A percentile compares a stretch with the other conserved stretches of the same genome.
phyloP scores from a whole-genome alignment of 2,797 vertebrate genomes.

The Neopelma chrysocephalum region DNA sequence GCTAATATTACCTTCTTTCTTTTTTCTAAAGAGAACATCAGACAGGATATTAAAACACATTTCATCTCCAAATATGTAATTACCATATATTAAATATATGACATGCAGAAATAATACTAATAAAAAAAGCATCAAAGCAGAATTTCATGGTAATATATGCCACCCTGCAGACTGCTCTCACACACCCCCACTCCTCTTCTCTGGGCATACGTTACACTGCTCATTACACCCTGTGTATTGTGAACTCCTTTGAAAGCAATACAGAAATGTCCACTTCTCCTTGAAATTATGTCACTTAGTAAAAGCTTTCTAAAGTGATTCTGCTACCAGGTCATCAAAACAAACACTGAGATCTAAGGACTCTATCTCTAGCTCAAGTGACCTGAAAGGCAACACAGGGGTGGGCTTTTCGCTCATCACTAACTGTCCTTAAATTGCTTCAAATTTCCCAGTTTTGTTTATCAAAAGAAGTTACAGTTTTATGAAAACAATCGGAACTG shows the following conservation, averaged over 20 bases:
- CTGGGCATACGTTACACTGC: rapidly evolving
- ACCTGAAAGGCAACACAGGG: background rate
- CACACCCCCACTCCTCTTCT: background rate
- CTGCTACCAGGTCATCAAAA: background rate
- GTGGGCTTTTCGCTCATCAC: background rate
- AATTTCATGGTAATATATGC: background rate
- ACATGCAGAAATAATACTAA: background rate
- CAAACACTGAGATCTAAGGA: background rate
- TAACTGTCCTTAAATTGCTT: background rate
- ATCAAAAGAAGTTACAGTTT: background rate
- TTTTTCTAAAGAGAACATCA: background rate
- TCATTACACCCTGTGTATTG: rapidly evolving
- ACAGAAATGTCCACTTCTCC: background rate
- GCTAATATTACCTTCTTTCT: background rate
- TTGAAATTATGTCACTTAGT: background rate
- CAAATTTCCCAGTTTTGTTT: background rate
- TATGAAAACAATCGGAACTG: background rate
- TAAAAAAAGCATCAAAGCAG: constrained; percentile 25
- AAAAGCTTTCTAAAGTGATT: background rate
- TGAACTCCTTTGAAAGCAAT: background rate
- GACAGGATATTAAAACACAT: constrained; percentile 58
- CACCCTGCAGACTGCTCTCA: background rate
- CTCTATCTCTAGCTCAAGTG: background rate
- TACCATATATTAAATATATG: constrained; percentile 3
- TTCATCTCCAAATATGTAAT: background rate